A percentile compares a stretch with the other conserved stretches of the same genome.
Conservation (phyloP, 2,797 vertebrate species). For the Phrynocephalus guinanensis region DNA sequence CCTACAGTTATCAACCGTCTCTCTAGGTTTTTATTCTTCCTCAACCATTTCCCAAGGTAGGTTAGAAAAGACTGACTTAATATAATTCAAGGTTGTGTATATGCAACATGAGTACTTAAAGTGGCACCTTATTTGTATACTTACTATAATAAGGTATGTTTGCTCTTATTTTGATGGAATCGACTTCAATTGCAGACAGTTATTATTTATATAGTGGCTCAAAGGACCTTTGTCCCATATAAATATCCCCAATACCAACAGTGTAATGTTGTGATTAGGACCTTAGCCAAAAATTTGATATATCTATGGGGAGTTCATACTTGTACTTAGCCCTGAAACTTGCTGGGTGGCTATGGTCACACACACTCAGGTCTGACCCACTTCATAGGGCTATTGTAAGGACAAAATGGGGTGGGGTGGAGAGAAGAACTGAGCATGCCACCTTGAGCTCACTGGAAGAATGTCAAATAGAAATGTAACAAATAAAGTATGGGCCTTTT, state of each 20-base stretch:
- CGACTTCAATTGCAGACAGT: neutral
- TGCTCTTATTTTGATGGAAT: neutral
- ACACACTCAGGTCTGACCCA: too few relatives aligned
- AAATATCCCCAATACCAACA: neutral
- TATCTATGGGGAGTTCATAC: too few relatives aligned
- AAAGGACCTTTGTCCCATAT: neutral
- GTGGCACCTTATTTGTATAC: neutral
- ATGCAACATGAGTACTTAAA: conserved; percentile 26
- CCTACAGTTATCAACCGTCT: neutral
- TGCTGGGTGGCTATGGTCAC: too few relatives aligned
- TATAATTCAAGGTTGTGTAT: conserved; percentile 21
- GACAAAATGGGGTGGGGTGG: neutral
- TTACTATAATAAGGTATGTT: neutral
- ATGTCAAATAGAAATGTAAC: too few relatives aligned
- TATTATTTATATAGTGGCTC: neutral
- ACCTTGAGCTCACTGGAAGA: too few relatives aligned
- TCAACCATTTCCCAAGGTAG: conserved; percentile 38
- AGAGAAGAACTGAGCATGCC: too few relatives aligned
- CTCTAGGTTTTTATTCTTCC: conserved; percentile 55
- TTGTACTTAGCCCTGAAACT: too few relatives aligned
- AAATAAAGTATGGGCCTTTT: neutral
- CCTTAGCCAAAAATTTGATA: too few relatives aligned
- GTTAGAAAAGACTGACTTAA: conserved; percentile 47
- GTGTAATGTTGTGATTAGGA: too few relatives aligned
- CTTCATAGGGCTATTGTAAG: too few relatives aligned